phyloP scores from a whole-genome alignment of 2,888 invertebrate genomes.

The Dicranocentrus wangi region DNA sequence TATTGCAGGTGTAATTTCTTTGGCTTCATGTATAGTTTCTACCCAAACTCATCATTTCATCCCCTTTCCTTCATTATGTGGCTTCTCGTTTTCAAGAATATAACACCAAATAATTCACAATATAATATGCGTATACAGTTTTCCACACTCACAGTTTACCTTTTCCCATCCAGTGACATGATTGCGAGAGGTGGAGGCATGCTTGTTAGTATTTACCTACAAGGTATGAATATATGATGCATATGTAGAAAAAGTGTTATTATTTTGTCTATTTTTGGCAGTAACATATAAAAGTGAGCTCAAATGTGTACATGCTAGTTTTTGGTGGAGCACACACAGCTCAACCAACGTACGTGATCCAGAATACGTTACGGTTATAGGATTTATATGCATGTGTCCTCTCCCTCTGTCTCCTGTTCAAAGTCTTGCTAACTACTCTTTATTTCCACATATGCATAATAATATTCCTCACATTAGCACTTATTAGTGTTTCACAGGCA shows the following conservation, averaged over 20 bases:
- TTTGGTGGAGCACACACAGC: too few relatives aligned
- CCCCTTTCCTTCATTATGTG: not conserved
- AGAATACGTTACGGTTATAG: slow-evolving; percentile 36
- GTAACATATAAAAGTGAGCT: not conserved
- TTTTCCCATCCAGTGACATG: not conserved
- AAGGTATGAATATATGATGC: not conserved
- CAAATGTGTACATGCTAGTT: too few relatives aligned
- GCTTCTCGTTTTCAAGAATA: not conserved
- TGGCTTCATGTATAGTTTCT: not conserved
- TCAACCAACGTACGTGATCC: slow-evolving; percentile 55
- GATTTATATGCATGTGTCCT: not conserved
- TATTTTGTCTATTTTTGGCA: slow-evolving; percentile 40
- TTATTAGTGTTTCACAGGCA: slow-evolving; percentile 34
- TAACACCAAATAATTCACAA: too few relatives aligned
- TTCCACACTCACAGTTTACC: too few relatives aligned
- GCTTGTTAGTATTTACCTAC: slow-evolving; percentile 18
- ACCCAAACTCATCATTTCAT: not conserved
- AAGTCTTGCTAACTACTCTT: slow-evolving; percentile 7
- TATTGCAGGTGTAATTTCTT: slow-evolving; percentile 18
- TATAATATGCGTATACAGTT: too few relatives aligned
- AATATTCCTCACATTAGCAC: slow-evolving; percentile 36
- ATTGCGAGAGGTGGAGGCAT: not conserved
- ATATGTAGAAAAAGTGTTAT: not conserved
- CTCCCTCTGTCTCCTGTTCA: not conserved
- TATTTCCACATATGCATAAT: slow-evolving; percentile 26